Evolutionary conservation across 92 coral and sea anemone species (phyloP).

Genomic region (Anthopleura xanthogrammica): DNA sequence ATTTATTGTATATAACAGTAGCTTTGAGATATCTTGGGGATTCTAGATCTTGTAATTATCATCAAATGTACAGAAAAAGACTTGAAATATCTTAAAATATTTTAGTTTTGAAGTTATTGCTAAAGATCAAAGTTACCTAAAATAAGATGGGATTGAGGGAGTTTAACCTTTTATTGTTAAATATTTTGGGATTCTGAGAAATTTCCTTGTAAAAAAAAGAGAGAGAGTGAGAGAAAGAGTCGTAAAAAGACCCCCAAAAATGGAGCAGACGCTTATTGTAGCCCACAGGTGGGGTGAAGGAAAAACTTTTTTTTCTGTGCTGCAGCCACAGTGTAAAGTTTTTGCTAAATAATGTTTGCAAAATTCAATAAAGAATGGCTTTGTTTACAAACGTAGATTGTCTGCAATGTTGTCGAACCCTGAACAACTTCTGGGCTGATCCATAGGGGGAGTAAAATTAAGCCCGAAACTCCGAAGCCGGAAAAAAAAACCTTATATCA

Average conservation of each 20-base stretch:
- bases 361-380: conserved; percentile 20
- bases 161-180: background rate
- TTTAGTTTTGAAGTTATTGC: background rate
- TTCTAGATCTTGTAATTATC: background rate
- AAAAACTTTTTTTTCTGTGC: conserved; percentile 62
- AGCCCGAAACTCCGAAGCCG: too few relatives aligned
- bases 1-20: conserved; percentile 29
- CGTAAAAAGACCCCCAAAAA: background rate
- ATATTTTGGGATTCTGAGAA: background rate
- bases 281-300: conserved; percentile 28
- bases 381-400: conserved; percentile 7
- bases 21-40: background rate
- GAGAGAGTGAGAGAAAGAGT: too few relatives aligned
- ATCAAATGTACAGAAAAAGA: background rate
- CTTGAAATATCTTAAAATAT: background rate
- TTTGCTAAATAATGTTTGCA: conserved; percentile 21
- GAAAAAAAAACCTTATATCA: too few relatives aligned
- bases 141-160: background rate
- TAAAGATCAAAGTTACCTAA: background rate
- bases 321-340: conserved; percentile 75
- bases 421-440: too few relatives aligned
- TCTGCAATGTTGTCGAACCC: background rate
- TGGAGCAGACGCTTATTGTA: background rate
- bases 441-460: too few relatives aligned
- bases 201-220: background rate